phyloP scores from a whole-genome alignment of 2,797 vertebrate genomes.

The Rhodeus uyekii region DNA sequence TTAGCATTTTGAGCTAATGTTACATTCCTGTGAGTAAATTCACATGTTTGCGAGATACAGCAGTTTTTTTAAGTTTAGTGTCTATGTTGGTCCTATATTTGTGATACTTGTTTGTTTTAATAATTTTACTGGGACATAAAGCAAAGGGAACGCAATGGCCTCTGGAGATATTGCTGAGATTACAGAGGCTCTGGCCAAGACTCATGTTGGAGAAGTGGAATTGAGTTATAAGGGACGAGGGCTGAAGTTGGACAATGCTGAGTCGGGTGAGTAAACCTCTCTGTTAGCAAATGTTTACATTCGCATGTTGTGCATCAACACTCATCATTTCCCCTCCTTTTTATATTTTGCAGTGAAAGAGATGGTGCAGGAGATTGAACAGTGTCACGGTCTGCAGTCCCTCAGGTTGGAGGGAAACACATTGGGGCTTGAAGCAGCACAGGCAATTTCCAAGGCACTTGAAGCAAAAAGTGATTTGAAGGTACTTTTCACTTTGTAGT shows the following conservation, averaged over 20 bases:
- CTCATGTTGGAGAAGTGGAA: slow-evolving; percentile 89
- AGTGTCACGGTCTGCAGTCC: slow-evolving; percentile 84
- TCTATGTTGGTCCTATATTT: not conserved
- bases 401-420: slow-evolving; percentile 94
- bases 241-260: slow-evolving; percentile 88
- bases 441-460: slow-evolving; percentile 88
- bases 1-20: not conserved
- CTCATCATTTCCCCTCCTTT: not conserved
- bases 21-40: not conserved
- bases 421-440: slow-evolving; percentile 92
- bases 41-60: not conserved
- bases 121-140: not conserved
- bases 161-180: slow-evolving; percentile 89
- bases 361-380: slow-evolving; percentile 86
- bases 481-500: too few relatives aligned
- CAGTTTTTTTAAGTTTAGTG: not conserved
- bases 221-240: slow-evolving; percentile 92
- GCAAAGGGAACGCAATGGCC: slow-evolving; percentile 76
- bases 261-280: slow-evolving; percentile 81
- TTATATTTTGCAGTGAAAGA: slow-evolving; percentile 78
- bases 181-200: slow-evolving; percentile 87
- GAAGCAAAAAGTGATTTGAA: slow-evolving; percentile 88
- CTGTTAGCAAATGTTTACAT: not conserved
- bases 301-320: not conserved
- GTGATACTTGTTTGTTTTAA: not conserved